Base-by-base conservation (phyloP, 2,888 invertebrate genomes). In the Tinea semifulvella region DNA sequence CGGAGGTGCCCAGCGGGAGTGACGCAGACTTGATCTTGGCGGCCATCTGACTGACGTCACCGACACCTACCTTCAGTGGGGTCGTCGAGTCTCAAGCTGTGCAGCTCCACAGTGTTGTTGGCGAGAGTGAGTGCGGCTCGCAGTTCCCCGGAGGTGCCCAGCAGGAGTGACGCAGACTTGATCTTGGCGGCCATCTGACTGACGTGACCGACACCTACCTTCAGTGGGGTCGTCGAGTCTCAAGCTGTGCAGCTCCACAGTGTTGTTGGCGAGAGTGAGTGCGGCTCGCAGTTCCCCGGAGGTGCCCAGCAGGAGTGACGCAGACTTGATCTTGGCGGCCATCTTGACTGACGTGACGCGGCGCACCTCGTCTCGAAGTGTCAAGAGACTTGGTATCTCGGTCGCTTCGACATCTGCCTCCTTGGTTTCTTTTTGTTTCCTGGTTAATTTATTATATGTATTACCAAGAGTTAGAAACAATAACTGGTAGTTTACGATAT, bases 81-180 rank as follows among this genome's bases (percentile, higher is more conserved):
- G 1, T 85, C 84, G 35, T 55, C 65, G 26, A 82, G 54, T 46
- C 68, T 69, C 49, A 86, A 60, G 43, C 87, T 84, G 62, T 89
- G 87, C 46, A 94, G 63, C 51, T 90, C 88, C 5, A 96, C 73
- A 1, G 85, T 85, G 60, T 96, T 96, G 58, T 92, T 91, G 6
- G 85, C 83, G 22, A 92, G 65, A 16, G 85, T 83, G 2, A 85
- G 79, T 1, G 86, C 84, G 3, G 91, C 72, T 53, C 92, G 83
- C 3, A 92, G 61, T 61, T 91, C 91, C 2, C 86, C 85, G 4
- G 86, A 88, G 44, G 84, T 85, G 1, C 94, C 92, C 46, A 90
- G 64, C 20, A 91, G 67, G 2, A 92, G 61, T 54, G 90, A 85
- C 1, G 89, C 70, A 0, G 88, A 87, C 65, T 92, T 93, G 25